These are phyloP conservation scores for Chironex yamaguchii DNA, from an alignment of 30 jellyfish, hydroid and myxozoan species.

Conservation along the genomic window DNA sequence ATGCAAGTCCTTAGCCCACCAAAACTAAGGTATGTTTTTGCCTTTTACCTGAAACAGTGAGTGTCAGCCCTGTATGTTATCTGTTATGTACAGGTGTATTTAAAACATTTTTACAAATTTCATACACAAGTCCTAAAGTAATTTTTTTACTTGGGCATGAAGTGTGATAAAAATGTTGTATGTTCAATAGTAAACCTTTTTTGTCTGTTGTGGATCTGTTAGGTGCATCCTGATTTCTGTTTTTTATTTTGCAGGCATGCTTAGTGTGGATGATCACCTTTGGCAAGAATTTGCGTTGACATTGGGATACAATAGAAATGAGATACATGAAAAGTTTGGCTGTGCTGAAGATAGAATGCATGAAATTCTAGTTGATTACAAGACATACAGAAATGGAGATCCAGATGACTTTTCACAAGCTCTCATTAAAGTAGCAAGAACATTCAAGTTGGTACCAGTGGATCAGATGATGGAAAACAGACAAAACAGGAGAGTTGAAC, in stretches of 20 bases:
- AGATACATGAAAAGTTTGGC: slow-evolving; percentile 54
- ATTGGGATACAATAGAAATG: slow-evolving; percentile 81
- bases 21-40: too few species aligned
- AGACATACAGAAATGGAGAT: slow-evolving; percentile 78
- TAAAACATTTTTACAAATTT: too few species aligned
- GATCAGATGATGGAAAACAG: slow-evolving; percentile 84
- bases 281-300: slow-evolving; percentile 84
- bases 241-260: too few species aligned
- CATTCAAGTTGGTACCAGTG: slow-evolving; percentile 56
- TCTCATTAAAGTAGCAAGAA: slow-evolving; percentile 80
- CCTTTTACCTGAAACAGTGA: too few species aligned
- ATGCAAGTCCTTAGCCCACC: not conserved
- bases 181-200: too few species aligned
- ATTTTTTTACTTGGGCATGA: too few species aligned
- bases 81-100: too few species aligned
- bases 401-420: slow-evolving; percentile 57
- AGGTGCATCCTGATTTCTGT: too few species aligned
- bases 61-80: too few species aligned
- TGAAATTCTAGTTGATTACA: slow-evolving; percentile 69
- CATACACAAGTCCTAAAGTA: too few species aligned
- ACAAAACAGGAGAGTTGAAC: slow-evolving; percentile 75
- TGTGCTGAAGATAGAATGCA: slow-evolving; percentile 59
- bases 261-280: slow-evolving; percentile 70
- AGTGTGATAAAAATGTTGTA: too few species aligned
- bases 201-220: too few species aligned